Evolutionary conservation across 2,113 vertebrate species (phyloP), one percentile per base, ranked within the genome.

Genomic region (Melospiza melodia): DNA sequence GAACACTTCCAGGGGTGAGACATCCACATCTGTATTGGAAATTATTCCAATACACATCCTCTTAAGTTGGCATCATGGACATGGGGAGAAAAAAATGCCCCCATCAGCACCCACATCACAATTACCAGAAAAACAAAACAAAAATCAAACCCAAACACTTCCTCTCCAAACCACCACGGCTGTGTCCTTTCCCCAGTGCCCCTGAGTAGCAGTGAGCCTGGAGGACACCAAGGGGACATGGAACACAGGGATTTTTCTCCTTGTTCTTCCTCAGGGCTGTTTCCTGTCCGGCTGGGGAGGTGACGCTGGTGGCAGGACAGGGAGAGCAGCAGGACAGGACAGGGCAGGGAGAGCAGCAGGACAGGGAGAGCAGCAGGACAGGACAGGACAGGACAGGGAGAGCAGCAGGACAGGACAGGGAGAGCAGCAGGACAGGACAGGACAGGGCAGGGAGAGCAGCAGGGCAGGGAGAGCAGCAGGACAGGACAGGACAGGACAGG

Each of bases 51-150:
- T 46, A 46, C 46, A 68, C 78, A 62, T 22, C 54, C 62, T 62
- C 30, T 37, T 2, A 2, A 30, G 44, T 33, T 48, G 75, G 41
- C 82, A 68, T 10, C 5, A 0, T 1, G 25, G 28, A 54, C 33
- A 16, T 0, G 0, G 16, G 30, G 41, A 52, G 25, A 10, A 24
- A 73, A 72, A 66, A 54, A 27, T 0, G 12, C 71, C 30, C 15
- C 18, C n/a, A 9, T 24, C 19, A 10, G 27, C 82, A 28, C 2
- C 1, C 17, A 12, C 0, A 0, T n/a, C 46, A 27, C 3, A 11
- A 28, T 6, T 3, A 19, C 13, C 2, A 1, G 72, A 24, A 76
- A 74, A 80, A 63, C 1, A 3, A 72, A 82, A 44, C 0, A 43
- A 21, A 54, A 81, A 51, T 17, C 0, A 52, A 73, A 80, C 41